Base-by-base conservation (phyloP, 2,888 invertebrate genomes). In the Dolichomitus sp. region DNA sequence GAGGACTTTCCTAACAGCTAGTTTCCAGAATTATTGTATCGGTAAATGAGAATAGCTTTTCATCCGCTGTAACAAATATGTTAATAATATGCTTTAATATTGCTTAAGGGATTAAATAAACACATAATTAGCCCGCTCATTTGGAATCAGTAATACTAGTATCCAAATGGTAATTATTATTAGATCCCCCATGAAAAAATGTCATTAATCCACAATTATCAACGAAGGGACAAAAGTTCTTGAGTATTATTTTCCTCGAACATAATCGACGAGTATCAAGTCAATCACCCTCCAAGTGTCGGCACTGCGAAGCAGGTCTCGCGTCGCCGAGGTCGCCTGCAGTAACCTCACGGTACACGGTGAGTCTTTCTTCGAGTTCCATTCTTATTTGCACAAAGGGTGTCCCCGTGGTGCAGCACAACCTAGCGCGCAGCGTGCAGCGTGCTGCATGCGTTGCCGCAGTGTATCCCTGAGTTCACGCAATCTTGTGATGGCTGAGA, bases 381-480 rank as follows among this genome's bases (percentile, higher is more conserved):
- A 63, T 82, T 79, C 63, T 82, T 63, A 17, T 74, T 78, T 40
- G 63, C 72, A 78, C 77, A 81, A 81, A 78, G 66, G 57, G 77
- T 70, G 59, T 52, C 48, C 61, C 76, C 17, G 30, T 61, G 77
- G 61, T 77, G 63, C 14, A 30, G 45, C 33, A n/a, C n/a, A 6
- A 59, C 33, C 59, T 45, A 33, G 11, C 45, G 33, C 57, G 30
- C 50, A 37, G 37, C 11, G 50, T 27, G 59, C 9, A 33, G 57
- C 11, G 50, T 27, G 59, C 9, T 19, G 57, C 59, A 68, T 52
- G 59, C 50, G 52, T 61, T 40, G 33, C 30, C 48, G 37, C 37
- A 12, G 45, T 30, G 45, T 42, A 37, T 65, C 40, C 30, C 48
- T 23, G 17, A 27, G 45, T 27, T 19, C 48, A 33, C 61, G 63